These are phyloP conservation scores for Drosophila parthenogenetica DNA, from an alignment of 2,888 invertebrate species.

Conservation along the genomic window DNA sequence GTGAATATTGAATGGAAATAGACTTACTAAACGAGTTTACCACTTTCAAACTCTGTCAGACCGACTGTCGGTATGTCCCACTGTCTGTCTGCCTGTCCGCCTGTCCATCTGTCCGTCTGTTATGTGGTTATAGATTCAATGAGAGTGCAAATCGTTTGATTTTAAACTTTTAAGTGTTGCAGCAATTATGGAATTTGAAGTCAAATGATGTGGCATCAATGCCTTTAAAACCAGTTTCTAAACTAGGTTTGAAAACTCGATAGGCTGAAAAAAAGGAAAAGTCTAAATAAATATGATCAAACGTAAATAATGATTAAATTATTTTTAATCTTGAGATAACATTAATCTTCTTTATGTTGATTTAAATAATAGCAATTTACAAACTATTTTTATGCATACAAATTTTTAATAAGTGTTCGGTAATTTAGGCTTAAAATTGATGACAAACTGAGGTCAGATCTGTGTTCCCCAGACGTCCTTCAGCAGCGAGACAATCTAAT, in stretches of 20 bases:
- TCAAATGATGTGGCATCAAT: neutral
- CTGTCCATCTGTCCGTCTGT: neutral
- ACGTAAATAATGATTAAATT: too few relatives aligned
- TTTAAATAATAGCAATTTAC: too few relatives aligned
- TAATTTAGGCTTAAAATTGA: neutral
- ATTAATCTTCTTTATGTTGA: too few relatives aligned
- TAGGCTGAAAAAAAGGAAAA: neutral
- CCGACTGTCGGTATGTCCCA: neutral
- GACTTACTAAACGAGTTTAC: slow-evolving; percentile 30
- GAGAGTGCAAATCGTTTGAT: slow-evolving; percentile 23
- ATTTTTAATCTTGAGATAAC: too few relatives aligned
- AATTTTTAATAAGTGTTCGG: too few relatives aligned
- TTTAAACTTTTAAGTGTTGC: neutral
- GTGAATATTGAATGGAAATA: slow-evolving; percentile 29
- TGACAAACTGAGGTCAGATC: slow-evolving; percentile 1
- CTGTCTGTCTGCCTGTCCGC: neutral
- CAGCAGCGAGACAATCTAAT: slow-evolving; percentile 1
- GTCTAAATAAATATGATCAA: too few relatives aligned
- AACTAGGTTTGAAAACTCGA: neutral
- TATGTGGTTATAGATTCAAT: slow-evolving; percentile 13
- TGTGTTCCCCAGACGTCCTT: neutral
- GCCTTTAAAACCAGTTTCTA: neutral
- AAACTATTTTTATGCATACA: too few relatives aligned
- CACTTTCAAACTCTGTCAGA: slow-evolving; percentile 17
- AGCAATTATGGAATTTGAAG: neutral